Conservation (phyloP, 2,888 invertebrate species). For the Acanthosepion lycidas region DNA sequence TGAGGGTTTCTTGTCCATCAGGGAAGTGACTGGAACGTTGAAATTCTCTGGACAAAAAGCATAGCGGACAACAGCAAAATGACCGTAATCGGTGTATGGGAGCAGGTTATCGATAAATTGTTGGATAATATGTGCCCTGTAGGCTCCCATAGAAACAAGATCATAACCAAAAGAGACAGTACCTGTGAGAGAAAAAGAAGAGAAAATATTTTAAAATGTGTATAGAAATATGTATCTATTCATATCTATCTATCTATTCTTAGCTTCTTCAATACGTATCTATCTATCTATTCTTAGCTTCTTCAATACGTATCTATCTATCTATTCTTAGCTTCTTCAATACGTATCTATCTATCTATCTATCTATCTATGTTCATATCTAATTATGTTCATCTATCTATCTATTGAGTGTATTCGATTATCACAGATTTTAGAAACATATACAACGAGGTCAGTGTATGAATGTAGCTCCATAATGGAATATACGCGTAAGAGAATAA, state of each 20-base stretch:
- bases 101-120: constrained; percentile 23
- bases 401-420: too few relatives aligned
- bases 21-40: constrained; percentile 23
- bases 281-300: background rate
- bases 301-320: background rate
- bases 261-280: too few relatives aligned
- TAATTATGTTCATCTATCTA: too few relatives aligned
- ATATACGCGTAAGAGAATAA: too few relatives aligned
- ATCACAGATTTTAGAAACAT: too few relatives aligned
- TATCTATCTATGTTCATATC: too few relatives aligned
- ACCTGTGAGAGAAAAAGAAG: background rate
- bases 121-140: constrained; percentile 37
- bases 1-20: background rate
- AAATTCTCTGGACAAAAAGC: background rate
- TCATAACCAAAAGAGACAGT: constrained; percentile 37
- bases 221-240: background rate
- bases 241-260: background rate
- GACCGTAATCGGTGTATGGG: constrained; percentile 36
- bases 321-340: background rate
- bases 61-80: constrained; percentile 39
- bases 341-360: too few relatives aligned
- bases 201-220: background rate
- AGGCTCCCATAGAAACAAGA: constrained; percentile 39
- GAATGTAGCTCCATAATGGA: too few relatives aligned
- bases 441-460: too few relatives aligned